phyloP scores from a whole-genome alignment of 37 sponge, comb jelly and placozoan genomes.

The Tethya wilhelma region DNA sequence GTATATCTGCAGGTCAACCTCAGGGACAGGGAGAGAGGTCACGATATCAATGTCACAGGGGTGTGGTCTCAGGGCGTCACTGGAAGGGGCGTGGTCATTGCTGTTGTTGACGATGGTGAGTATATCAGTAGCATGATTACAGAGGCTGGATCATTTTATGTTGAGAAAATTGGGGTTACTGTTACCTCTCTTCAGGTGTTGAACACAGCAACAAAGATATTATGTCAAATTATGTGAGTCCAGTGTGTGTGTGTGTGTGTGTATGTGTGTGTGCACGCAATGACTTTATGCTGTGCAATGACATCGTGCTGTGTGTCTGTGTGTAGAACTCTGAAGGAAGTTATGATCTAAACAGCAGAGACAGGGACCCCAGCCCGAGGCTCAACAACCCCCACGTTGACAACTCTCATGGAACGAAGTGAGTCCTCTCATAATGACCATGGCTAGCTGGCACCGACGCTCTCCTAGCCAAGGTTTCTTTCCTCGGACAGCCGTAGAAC shows the following conservation, averaged over 20 bases:
- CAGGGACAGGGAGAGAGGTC: constrained; percentile 24
- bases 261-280: background rate
- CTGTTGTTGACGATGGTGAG: constrained; percentile 71
- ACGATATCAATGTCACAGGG: constrained; percentile 58
- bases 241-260: background rate
- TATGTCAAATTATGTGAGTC: constrained; percentile 51
- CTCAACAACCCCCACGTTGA: constrained; percentile 6
- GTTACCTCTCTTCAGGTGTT: constrained; percentile 29
- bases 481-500: background rate
- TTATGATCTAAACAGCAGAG: constrained; percentile 74
- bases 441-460: background rate
- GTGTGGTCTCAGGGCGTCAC: constrained; percentile 49
- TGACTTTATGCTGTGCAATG: too few species aligned
- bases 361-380: constrained; percentile 68
- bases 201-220: constrained; percentile 59
- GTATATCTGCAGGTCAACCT: background rate
- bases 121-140: background rate
- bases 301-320: too few species aligned
- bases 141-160: too few species aligned
- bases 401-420: constrained; percentile 82
- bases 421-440: background rate
- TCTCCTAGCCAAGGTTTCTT: background rate
- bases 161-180: too few species aligned
- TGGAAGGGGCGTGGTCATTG: constrained; percentile 59
- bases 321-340: constrained; percentile 45